These are phyloP conservation scores for Drosophila bifasciata DNA, from an alignment of 1,140 invertebrate species.

Conservation along the genomic window DNA sequence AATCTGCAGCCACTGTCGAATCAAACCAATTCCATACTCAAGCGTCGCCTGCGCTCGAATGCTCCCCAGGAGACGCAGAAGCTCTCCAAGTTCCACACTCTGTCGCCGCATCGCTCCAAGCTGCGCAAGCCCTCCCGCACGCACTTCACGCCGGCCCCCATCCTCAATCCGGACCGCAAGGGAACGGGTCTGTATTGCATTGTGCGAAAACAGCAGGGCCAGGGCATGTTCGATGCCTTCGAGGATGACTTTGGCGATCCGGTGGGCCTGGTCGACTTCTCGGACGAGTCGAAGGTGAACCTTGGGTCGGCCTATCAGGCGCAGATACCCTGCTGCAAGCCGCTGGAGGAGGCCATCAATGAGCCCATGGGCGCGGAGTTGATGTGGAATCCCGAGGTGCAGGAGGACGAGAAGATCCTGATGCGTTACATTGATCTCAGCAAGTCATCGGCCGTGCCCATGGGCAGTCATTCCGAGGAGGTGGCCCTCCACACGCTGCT, in stretches of 20 bases:
- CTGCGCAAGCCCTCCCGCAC: conserved; percentile 86
- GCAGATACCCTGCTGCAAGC: conserved; percentile 87
- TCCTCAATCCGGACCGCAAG: conserved; percentile 94
- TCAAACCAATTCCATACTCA: conserved; percentile 81
- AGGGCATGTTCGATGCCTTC: conserved; percentile 68
- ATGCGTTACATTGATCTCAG: conserved; percentile 93
- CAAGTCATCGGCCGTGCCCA: conserved; percentile 94
- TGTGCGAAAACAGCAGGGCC: conserved; percentile 68
- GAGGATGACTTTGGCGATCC: conserved; percentile 79
- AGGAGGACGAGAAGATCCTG: conserved; percentile 72
- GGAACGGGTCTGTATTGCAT: conserved; percentile 91
- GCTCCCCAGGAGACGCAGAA: conserved; percentile 77
- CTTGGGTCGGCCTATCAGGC: conserved; percentile 96
- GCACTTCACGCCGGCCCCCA: conserved; percentile 95
- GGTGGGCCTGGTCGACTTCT: conserved; percentile 78
- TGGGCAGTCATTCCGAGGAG: conserved; percentile 96
- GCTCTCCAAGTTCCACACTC: conserved; percentile 83
- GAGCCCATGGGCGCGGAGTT: conserved; percentile 87
- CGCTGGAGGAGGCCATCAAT: conserved; percentile 40
- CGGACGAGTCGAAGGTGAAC: conserved; percentile 90
- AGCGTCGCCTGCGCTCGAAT: conserved; percentile 83
- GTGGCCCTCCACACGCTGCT: conserved; percentile 96
- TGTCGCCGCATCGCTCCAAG: conserved; percentile 85
- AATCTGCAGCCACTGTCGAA: conserved; percentile 74
- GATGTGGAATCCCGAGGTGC: conserved; percentile 93